Base-by-base conservation (phyloP, 2,888 invertebrate genomes). In the Chloroclysta siterata region DNA sequence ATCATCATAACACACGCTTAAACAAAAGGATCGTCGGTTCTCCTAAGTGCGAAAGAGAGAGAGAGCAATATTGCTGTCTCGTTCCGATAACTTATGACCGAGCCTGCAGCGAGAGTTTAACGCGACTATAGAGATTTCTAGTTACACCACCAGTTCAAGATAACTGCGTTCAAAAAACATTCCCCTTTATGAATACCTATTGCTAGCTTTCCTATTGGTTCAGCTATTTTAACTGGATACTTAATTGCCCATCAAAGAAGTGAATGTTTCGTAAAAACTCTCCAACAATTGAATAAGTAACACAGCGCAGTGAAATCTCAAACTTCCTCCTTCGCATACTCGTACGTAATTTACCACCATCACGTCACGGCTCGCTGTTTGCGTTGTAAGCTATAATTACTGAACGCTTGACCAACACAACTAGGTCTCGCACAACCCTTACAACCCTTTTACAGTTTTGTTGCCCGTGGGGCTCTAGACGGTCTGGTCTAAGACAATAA, bases 291-390 rank as follows among this genome's bases (percentile, higher is more conserved):
- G 52, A 53, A 46, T 22, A 65, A 55, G 39, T 58, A 57, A 53
- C 64, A 64, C 48, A 61, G 53, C 53, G 58, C 33, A 39, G 22
- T 54, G 58, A 67, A 64, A 61, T 66, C 62, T 63, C 66, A 68
- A 50, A 57, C 46, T 65, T 66, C 69, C 68, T 66, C 63, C 70
- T 71, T 71, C 70, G 64, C 60, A 41, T 50, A 59, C 68, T 57
- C 57, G 61, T 69, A 71, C 57, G 71, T 68, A 75, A 76, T 77
- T 75, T 76, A 66, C 71, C 72, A 68, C 69, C 58, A 70, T 72
- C 71, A 68, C 70, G 75, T 78, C 74, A 80, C 60, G 71, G 67
- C 48, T 68, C 72, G 68, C 65, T 72, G 75, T 73, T 77, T 73
- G 63, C 72, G 70, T 70, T 70, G 66, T 72, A 60, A 62, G 66